Percentiles rank a stretch among this genome's conserved stretches.
phyloP scores from a whole-genome alignment of 2,797 vertebrate species.

The Cryptoblepharus egeriae region DNA sequence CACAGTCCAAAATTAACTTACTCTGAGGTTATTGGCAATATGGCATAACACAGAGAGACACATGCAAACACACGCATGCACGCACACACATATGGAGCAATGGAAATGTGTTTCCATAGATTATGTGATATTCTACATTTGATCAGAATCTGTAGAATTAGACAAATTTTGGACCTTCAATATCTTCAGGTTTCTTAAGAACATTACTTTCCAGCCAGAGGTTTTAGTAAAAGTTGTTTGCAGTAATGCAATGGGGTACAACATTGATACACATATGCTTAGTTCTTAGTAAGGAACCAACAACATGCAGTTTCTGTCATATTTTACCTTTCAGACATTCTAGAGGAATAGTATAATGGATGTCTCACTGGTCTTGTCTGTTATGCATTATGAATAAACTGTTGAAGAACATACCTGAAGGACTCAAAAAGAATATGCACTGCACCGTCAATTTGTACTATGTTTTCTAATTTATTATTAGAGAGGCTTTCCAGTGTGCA shows the following conservation, averaged over 20 bases:
- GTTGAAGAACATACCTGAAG: too few species aligned
- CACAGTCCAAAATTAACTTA: constrained; percentile 23
- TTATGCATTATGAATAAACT: not conserved
- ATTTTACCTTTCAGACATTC: constrained; percentile 13
- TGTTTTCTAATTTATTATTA: not conserved
- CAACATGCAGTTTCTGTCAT: not conserved
- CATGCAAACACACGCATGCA: too few species aligned
- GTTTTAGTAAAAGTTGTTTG: not conserved
- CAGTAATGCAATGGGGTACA: not conserved
- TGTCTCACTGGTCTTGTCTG: not conserved
- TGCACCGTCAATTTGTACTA: not conserved
- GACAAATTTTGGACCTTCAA: not conserved
- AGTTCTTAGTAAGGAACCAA: not conserved
- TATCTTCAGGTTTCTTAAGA: not conserved
- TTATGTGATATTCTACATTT: not conserved
- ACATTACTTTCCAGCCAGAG: not conserved
- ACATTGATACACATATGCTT: too few species aligned
- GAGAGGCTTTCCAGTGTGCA: not conserved
- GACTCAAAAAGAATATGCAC: not conserved
- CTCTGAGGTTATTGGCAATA: constrained; percentile 19
- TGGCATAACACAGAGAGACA: not conserved
- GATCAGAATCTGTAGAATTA: not conserved
- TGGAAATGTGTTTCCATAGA: not conserved
- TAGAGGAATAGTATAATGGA: not conserved
- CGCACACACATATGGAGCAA: too few species aligned